Evolutionary conservation across 1,140 invertebrate genomes (phyloP), one percentile per base, ranked within the genome.

Genomic region (Hypsibius dujardini): DNA sequence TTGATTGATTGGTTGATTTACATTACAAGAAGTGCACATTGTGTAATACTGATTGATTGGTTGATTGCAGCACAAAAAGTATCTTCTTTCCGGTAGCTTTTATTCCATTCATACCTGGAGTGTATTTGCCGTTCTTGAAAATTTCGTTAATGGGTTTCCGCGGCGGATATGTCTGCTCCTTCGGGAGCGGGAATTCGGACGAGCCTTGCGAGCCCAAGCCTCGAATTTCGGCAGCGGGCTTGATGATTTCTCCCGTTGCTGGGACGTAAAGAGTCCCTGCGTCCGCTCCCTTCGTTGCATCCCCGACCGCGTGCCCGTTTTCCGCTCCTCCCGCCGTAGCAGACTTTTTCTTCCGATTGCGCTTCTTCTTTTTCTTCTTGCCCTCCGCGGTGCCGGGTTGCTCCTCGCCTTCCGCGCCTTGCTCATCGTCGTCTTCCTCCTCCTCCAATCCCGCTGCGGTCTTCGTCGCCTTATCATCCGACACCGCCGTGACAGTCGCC

Each of bases 91-190:
- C 28, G 28, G 28, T 28, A 28, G 28, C 28, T 28, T 28, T 28
- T 28, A 28, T 28, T 28, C 28, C 28, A 28, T 28, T 28, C 28
- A 28, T 28, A 28, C 28, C 28, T 71, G 79, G 76, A 28, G 82
- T 82, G 75, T 75, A 83, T 73, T 85, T 84, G 79, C 87, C 89
- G 82, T 92, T 85, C 2, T 89, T 85, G 77, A 86, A 97, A 1
- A 95, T 81, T 71, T 93, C 87, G 1, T 84, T 82, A 74, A 97
- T 88, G 0, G 94, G 87, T 75, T 95, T 85, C 28, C 87, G 84
- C 12, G 93, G 91, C 28, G 92, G 91, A 79, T 87, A 84, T 12
- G 89, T 91, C 80, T 92, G 89, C 56, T 81, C 79, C 62, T 81
- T 82, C 1, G 60, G 40, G 7, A 71, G 1, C 2, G 15, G 14